These are phyloP conservation scores for Psittacus erithacus DNA, from an alignment of 2,113 vertebrate species.

Conservation along the genomic window DNA sequence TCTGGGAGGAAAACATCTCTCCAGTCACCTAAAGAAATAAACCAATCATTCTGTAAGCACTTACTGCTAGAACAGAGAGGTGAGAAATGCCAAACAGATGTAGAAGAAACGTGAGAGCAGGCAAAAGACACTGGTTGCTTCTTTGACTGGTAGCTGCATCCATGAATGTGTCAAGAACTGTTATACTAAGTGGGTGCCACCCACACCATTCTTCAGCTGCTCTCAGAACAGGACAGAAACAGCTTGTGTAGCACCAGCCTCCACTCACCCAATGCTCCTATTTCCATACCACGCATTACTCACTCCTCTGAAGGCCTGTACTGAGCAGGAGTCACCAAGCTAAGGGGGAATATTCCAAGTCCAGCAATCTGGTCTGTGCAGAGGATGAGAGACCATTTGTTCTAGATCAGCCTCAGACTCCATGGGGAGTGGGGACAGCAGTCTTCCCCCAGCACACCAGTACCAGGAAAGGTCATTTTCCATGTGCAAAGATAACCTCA, in stretches of 20 bases:
- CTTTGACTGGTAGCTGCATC: neutral
- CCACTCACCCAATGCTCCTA: neutral
- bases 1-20: neutral
- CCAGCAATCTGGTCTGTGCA: fast-evolving
- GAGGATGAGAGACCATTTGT: neutral
- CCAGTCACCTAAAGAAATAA: neutral
- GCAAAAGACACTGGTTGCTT: neutral
- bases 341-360: neutral
- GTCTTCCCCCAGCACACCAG: neutral
- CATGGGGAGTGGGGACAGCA: fast-evolving
- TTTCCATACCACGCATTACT: fast-evolving
- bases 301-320: fast-evolving
- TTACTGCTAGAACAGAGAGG: neutral
- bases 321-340: neutral
- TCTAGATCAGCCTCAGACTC: neutral
- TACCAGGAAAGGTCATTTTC: neutral
- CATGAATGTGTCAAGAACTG: neutral
- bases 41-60: neutral
- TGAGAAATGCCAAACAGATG: neutral
- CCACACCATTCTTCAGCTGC: neutral
- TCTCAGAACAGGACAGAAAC: neutral
- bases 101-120: neutral
- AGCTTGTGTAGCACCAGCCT: neutral
- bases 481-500: neutral
- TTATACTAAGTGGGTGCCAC: neutral